Evolutionary conservation across 2,888 invertebrate genomes (phyloP), one percentile per base, ranked within the genome.

Genomic region (Incurvaria masculella): DNA sequence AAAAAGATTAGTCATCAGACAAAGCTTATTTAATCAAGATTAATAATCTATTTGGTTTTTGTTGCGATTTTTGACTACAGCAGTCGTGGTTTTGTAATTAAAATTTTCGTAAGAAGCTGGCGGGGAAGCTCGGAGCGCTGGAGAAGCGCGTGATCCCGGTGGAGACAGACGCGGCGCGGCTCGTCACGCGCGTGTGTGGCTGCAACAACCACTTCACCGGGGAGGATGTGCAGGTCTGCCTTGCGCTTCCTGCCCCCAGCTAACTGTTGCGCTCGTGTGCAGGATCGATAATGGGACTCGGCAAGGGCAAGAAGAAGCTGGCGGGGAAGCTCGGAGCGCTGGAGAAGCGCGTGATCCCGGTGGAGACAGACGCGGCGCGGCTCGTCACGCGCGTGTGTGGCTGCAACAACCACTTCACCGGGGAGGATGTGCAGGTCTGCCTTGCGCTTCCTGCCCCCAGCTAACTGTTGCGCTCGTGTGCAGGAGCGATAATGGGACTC

Each of bases 311-410:
- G 58, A 80, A 79, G 60, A 85, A 85, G 64, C 85, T 84, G 61
- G 60, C 69, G 0, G 84, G 83, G 11, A 86, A 86, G 66, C 57
- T 82, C 2, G 83, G 85, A 0, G 60, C 81, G 10, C 75, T 85
- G 59, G 87, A 91, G 61, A 91, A 90, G 66, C 84, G 81, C 59
- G 71, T 83, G 26, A 65, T 94, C 51, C 89, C 91, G 0, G 94
- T 95, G 2, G 96, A 95, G 75, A 90, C 84, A 0, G 94, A 97
- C 70, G 80, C 89, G 0, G 69, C 85, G 20, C 89, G 85, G 64
- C 75, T 97, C 21, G 82, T 89, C 0, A 85, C 74, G 48, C 87
- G 82, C 62, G 87, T 90, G 8, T 96, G 96, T 59, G 97, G 97
- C 2, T 88, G 89, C 49, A 95, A 97, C 65, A 87, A 93, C 47